Conservation (phyloP, 2,113 vertebrate genomes). For the Mesembrinibis cayennensis region DNA sequence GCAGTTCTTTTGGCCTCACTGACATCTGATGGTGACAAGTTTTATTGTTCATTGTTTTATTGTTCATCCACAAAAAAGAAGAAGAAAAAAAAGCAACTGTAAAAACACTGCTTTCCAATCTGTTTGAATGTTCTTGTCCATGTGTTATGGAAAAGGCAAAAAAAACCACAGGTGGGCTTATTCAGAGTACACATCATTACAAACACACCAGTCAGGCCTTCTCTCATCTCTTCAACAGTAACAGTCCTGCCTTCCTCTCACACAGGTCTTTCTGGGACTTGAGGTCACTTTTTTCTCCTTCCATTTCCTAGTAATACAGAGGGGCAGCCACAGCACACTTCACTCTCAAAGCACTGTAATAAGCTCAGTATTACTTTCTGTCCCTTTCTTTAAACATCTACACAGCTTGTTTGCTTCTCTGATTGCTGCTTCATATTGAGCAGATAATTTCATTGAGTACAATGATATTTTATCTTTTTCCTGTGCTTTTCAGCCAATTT, state of each 20-base stretch:
- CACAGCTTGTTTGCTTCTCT: neutral
- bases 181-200: neutral
- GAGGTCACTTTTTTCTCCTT: neutral
- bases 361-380: neutral
- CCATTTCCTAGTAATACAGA: neutral
- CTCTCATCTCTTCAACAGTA: neutral
- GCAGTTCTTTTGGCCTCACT: neutral
- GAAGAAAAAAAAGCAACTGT: neutral
- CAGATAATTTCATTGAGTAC: neutral
- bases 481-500: neutral
- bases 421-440: neutral
- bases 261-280: neutral
- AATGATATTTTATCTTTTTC: neutral
- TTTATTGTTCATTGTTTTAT: neutral
- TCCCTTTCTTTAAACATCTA: neutral
- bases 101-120: neutral
- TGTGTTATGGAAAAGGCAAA: neutral
- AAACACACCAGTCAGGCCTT: neutral
- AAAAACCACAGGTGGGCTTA: neutral
- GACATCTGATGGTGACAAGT: neutral
- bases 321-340: neutral
- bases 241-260: neutral
- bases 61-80: neutral
- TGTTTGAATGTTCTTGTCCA: neutral
- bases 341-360: neutral